These are phyloP conservation scores for Salvelinus alpinus DNA, from an alignment of 2,113 vertebrate species.

Conservation along the genomic window DNA sequence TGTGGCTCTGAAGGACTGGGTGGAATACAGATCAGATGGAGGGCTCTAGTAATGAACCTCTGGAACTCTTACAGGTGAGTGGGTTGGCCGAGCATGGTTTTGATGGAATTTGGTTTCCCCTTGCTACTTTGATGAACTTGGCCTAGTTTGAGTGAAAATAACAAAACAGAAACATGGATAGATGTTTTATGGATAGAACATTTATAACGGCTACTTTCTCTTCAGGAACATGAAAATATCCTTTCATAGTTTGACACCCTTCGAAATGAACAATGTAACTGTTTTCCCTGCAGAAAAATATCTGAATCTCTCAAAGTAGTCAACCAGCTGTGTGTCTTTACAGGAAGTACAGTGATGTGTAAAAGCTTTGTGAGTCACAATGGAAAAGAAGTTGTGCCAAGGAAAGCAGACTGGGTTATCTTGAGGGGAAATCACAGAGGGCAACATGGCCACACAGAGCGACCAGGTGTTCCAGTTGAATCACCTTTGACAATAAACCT, in stretches of 20 bases:
- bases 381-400: constrained; percentile 6
- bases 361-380: constrained; percentile 37
- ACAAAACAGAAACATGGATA: no score
- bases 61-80: background rate
- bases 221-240: constrained; percentile 8
- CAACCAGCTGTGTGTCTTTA: constrained; percentile 43
- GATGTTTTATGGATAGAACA: no score
- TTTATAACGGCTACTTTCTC: background rate
- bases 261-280: constrained; percentile 1
- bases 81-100: background rate
- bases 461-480: constrained; percentile 46
- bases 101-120: background rate
- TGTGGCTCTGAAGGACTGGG: background rate
- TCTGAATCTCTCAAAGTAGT: background rate
- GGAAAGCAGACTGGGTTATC: constrained; percentile 7
- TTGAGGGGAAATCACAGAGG: constrained; percentile 10
- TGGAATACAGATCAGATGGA: constrained; percentile 20
- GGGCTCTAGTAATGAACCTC: background rate
- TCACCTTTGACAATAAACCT: constrained; percentile 4
- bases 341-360: constrained; percentile 30
- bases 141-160: background rate
- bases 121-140: background rate
- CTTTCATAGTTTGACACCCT: constrained; percentile 20
- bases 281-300: constrained; percentile 26
- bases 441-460: constrained; percentile 14